Percentiles rank a stretch among this genome's conserved stretches.
Evolutionary conservation across 2,888 invertebrate genomes (phyloP).

Genomic region (Microchrysa polita): DNA sequence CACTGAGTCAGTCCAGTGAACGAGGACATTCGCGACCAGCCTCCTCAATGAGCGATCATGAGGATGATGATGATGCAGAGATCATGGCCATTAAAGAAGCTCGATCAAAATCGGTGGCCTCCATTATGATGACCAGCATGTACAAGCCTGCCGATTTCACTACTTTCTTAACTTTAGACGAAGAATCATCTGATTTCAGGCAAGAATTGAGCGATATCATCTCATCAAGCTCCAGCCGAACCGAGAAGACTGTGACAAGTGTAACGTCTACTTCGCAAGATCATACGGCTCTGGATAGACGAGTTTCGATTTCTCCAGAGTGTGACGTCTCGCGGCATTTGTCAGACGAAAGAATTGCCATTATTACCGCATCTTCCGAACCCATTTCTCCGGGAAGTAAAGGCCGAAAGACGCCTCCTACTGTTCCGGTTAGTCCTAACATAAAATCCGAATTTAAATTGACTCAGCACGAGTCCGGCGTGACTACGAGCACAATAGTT

Average conservation of each 20-base stretch:
- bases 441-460: conserved; percentile 64
- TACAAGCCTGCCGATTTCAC: conserved; percentile 60
- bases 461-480: conserved; percentile 61
- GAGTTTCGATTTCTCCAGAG: conserved; percentile 50
- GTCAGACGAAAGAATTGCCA: conserved; percentile 49
- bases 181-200: conserved; percentile 53
- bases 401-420: conserved; percentile 71
- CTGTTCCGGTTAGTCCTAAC: conserved; percentile 74
- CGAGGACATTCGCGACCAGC: conserved; percentile 51
- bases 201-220: conserved; percentile 29
- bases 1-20: conserved; percentile 59
- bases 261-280: neutral
- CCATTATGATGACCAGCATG: conserved; percentile 64
- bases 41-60: conserved; percentile 60
- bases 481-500: conserved; percentile 50
- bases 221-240: neutral
- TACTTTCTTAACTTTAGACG: conserved; percentile 54
- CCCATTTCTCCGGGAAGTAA: conserved; percentile 2
- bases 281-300: conserved; percentile 31
- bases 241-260: neutral
- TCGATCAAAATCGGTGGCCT: conserved; percentile 64
- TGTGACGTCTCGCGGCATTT: conserved; percentile 49
- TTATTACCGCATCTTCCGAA: conserved; percentile 42
- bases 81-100: conserved; percentile 60
- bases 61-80: conserved; percentile 53